Evolutionary conservation across 1,140 invertebrate genomes (phyloP).

Genomic region (Apocrypta bakeri): DNA sequence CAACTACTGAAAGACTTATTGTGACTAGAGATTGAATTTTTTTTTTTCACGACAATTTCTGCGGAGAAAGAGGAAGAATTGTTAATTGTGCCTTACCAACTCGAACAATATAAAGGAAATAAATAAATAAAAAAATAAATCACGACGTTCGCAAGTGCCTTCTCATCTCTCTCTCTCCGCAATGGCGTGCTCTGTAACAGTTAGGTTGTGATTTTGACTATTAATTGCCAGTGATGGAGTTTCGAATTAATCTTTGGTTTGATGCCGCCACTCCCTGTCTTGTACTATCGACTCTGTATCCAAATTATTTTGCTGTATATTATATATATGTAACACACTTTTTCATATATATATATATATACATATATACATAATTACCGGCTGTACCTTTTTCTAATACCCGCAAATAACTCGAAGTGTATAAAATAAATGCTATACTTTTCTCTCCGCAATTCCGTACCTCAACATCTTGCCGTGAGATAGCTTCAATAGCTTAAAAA

Average conservation of each 20-base stretch:
- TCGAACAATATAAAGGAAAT: slow-evolving; percentile 18
- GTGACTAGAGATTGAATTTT: slow-evolving; percentile 24
- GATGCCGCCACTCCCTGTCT: slow-evolving; percentile 51
- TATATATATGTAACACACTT: too few species aligned
- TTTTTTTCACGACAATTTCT: slow-evolving; percentile 6
- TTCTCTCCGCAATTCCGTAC: not conserved
- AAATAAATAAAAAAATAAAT: not conserved
- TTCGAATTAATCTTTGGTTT: slow-evolving; percentile 61
- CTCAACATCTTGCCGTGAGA: too few species aligned
- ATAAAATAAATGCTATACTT: not conserved
- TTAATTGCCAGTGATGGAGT: slow-evolving; percentile 62
- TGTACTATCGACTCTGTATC: slow-evolving; percentile 31
- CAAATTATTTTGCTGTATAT: not conserved
- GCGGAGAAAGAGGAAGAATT: slow-evolving; percentile 36
- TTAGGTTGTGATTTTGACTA: slow-evolving; percentile 56
- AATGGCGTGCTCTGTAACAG: slow-evolving; percentile 56
- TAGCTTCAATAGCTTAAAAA: too few species aligned
- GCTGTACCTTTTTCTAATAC: slow-evolving; percentile 55
- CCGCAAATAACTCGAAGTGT: slow-evolving; percentile 32
- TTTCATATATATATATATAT: too few species aligned
- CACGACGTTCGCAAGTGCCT: slow-evolving; percentile 20
- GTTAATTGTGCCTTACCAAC: not conserved
- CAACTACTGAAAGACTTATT: not conserved
- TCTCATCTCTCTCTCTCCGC: slow-evolving; percentile 53
- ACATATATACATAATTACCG: slow-evolving; percentile 16